Conservation (phyloP, 2,888 invertebrate species). For the Lasioglossum marginatum region DNA sequence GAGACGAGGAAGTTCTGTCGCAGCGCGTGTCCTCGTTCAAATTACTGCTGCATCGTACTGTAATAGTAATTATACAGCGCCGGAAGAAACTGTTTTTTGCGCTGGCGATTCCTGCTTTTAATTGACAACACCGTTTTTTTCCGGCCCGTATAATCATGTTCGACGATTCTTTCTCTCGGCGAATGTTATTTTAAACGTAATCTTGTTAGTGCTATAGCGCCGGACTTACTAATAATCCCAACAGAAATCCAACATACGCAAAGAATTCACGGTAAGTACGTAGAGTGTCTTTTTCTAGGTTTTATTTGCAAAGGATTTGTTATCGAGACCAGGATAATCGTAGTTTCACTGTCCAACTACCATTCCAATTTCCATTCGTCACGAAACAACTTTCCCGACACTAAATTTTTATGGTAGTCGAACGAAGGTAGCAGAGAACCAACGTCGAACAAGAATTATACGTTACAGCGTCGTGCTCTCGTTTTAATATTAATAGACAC, state of each 20-base stretch:
- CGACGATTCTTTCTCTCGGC: neutral
- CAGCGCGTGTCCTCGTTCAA: slow-evolving; percentile 64
- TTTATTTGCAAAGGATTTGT: neutral
- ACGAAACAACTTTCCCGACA: neutral
- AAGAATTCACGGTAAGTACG: neutral
- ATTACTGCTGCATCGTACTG: slow-evolving; percentile 50
- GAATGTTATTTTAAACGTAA: neutral
- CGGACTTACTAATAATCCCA: neutral
- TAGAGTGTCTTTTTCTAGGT: neutral
- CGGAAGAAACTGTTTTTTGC: neutral
- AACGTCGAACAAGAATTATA: neutral
- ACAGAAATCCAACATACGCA: neutral
- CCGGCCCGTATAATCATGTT: neutral
- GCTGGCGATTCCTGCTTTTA: neutral
- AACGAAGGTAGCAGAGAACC: neutral
- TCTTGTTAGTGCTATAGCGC: neutral
- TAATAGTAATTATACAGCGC: slow-evolving; percentile 9
- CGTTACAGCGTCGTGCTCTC: slow-evolving; percentile 10
- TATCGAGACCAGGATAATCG: neutral
- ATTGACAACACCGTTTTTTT: neutral
- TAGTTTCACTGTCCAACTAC: neutral
- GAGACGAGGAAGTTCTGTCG: slow-evolving; percentile 55
- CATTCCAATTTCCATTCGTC: slow-evolving; percentile 12
- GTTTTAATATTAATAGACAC: slow-evolving; percentile 23
- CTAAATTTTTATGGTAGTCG: neutral